phyloP scores from a whole-genome alignment of 2,797 vertebrate species.

The Euphonia xanthogaster region DNA sequence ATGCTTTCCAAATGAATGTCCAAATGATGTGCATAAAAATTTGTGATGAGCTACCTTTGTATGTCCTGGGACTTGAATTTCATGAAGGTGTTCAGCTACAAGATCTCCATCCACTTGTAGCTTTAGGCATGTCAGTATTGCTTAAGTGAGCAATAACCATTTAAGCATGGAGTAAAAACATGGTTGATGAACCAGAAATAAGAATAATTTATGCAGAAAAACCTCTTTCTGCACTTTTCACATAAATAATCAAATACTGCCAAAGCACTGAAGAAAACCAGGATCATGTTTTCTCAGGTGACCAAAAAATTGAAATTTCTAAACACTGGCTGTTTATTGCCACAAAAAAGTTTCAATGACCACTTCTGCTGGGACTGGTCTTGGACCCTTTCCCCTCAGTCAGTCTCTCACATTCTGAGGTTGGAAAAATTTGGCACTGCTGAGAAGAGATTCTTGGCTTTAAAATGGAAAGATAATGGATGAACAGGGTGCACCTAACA shows the following conservation, averaged over 20 bases:
- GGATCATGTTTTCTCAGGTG: not conserved
- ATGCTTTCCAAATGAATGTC: not conserved
- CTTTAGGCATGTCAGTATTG: not conserved
- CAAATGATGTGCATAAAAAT: not conserved
- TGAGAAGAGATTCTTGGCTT: not conserved
- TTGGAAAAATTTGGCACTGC: not conserved
- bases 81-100: conserved; percentile 10
- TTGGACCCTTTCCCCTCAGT: not conserved
- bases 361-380: not conserved
- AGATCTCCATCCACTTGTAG: not conserved
- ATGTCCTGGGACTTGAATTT: conserved; percentile 1
- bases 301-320: not conserved
- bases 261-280: not conserved
- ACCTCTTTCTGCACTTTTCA: conserved; percentile 42
- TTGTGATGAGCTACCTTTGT: not conserved
- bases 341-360: not conserved
- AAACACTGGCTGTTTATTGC: not conserved
- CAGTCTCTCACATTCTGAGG: not conserved
- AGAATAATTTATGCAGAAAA: conserved; percentile 64
- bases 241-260: conserved; percentile 49
- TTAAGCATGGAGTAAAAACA: conserved; percentile 41
- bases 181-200: conserved; percentile 47
- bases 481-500: not conserved
- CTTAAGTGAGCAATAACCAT: conserved; percentile 52
- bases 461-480: not conserved